Conservation (phyloP, 1,140 invertebrate species). For the Metaphire vulgaris region DNA sequence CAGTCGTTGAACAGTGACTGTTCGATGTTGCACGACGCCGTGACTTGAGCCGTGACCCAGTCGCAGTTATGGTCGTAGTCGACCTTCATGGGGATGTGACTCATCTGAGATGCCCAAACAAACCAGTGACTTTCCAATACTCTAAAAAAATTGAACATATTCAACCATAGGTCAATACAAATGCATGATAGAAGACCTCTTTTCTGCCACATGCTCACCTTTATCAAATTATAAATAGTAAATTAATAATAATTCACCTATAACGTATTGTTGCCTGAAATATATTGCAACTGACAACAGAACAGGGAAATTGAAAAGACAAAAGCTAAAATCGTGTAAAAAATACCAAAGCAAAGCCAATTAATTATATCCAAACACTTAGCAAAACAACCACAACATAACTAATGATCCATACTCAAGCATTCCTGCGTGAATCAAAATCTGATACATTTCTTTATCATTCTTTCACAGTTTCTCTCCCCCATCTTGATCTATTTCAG, state of each 20-base stretch:
- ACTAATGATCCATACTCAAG: not conserved
- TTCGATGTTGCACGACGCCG: slow-evolving; percentile 47
- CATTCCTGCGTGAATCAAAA: not conserved
- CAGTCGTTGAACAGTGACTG: slow-evolving; percentile 50
- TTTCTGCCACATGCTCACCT: too few relatives aligned
- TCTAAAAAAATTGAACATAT: slow-evolving; percentile 31
- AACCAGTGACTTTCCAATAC: slow-evolving; percentile 50
- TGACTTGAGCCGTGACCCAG: slow-evolving; percentile 43
- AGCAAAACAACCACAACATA: not conserved
- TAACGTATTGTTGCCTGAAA: not conserved
- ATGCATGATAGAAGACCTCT: not conserved
- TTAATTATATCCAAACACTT: not conserved
- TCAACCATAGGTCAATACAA: not conserved
- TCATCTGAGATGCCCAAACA: slow-evolving; percentile 50
- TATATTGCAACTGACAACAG: not conserved
- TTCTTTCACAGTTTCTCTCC: not conserved
- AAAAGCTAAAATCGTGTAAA: not conserved
- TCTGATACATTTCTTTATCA: not conserved
- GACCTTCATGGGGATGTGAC: slow-evolving; percentile 51
- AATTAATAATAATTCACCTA: too few relatives aligned
- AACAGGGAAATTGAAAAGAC: not conserved
- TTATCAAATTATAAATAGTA: too few relatives aligned
- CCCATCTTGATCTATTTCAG: not conserved
- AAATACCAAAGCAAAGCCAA: not conserved
- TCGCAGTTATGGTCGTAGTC: slow-evolving; percentile 39